Conservation (phyloP, 2,113 vertebrate species). For the Xiphias gladius region DNA sequence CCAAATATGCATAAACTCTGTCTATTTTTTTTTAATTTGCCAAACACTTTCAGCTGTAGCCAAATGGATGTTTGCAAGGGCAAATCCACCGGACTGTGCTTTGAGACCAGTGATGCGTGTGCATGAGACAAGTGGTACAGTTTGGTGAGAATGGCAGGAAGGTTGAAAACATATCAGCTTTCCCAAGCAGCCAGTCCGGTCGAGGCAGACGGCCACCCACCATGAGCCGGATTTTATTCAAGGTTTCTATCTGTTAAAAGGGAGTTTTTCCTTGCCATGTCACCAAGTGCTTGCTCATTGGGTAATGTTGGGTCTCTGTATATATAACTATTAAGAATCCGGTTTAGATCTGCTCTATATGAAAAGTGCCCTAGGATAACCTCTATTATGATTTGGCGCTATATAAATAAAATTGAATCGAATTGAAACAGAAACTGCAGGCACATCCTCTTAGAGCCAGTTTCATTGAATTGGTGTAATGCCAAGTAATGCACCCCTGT, state of each 20-base stretch:
- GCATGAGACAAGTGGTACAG: neutral
- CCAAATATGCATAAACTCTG: neutral
- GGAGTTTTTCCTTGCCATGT: too few species aligned
- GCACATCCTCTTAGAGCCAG: neutral
- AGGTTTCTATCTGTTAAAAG: too few species aligned
- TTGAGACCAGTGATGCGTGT: slow-evolving; percentile 18
- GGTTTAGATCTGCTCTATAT: too few species aligned
- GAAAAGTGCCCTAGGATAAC: too few species aligned
- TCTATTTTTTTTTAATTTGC: neutral
- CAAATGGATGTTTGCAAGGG: slow-evolving; percentile 29
- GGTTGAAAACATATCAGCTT: slow-evolving; percentile 10
- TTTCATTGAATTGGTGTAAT: neutral
- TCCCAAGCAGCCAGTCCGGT: too few species aligned
- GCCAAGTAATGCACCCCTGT: neutral
- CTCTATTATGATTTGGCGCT: too few species aligned
- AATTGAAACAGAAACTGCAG: slow-evolving; percentile 25
- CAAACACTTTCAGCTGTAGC: neutral
- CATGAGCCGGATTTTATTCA: too few species aligned
- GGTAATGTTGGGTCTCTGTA: too few species aligned
- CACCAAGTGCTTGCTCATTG: too few species aligned
- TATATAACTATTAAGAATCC: too few species aligned
- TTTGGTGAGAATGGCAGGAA: slow-evolving; percentile 11
- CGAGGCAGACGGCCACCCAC: too few species aligned
- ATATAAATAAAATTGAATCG: too few species aligned
- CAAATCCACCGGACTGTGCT: slow-evolving; percentile 30